These are phyloP conservation scores for Crenichthys baileyi DNA, from an alignment of 2,797 vertebrate species.

Conservation along the genomic window DNA sequence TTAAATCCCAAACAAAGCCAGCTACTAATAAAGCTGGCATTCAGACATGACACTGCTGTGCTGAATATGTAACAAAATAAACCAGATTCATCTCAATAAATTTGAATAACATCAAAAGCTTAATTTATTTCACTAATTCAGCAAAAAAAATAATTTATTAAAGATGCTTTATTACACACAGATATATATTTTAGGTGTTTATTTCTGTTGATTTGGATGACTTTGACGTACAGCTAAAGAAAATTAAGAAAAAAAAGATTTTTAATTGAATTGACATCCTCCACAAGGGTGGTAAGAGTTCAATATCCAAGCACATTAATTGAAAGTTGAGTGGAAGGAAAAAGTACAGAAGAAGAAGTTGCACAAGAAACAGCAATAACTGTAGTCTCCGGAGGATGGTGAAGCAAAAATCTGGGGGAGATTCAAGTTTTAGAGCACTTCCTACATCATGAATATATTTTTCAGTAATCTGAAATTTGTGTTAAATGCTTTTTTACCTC, in stretches of 20 bases:
- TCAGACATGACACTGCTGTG: conserved; percentile 43
- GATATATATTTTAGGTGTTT: neutral
- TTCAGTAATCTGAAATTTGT: too few species aligned
- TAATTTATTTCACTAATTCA: neutral
- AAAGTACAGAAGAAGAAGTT: neutral
- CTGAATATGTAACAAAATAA: too few species aligned
- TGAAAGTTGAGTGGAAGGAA: neutral
- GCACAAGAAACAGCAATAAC: neutral
- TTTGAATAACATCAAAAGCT: neutral
- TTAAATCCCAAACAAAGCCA: conserved; percentile 69
- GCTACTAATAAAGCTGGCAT: conserved; percentile 35
- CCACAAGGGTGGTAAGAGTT: neutral
- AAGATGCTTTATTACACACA: neutral
- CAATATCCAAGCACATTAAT: neutral
- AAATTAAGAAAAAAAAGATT: neutral
- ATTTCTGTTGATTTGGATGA: neutral
- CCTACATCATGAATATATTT: neutral
- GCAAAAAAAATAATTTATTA: neutral
- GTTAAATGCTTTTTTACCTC: too few species aligned
- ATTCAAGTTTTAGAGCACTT: neutral
- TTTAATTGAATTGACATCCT: neutral
- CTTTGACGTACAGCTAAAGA: neutral
- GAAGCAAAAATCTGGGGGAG: neutral
- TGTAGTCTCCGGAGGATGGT: neutral
- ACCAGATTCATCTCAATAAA: neutral